Evolutionary conservation across 1,140 invertebrate species (phyloP).

Genomic region (Drosophila parvula): DNA sequence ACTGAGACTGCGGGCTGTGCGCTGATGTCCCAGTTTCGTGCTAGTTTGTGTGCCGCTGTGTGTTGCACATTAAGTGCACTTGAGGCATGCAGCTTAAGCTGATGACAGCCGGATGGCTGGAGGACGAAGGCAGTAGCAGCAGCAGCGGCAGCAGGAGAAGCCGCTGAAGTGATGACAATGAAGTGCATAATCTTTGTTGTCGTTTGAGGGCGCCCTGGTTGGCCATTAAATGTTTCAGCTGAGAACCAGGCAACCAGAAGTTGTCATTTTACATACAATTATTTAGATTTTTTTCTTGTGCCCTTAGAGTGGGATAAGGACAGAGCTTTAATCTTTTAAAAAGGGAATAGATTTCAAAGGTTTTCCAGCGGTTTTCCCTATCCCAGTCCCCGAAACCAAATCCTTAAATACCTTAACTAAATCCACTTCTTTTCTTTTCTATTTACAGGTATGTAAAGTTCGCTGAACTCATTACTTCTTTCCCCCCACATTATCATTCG

Average conservation of each 20-base stretch:
- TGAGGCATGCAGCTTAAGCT: slow-evolving; percentile 57
- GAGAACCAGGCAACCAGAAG: background rate
- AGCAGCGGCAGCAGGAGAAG: background rate
- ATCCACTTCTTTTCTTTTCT: slow-evolving; percentile 16
- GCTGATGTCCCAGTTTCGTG: slow-evolving; percentile 21
- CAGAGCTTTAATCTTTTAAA: no score
- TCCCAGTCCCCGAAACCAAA: background rate
- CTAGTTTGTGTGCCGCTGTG: slow-evolving; percentile 34
- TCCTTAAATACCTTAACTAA: slow-evolving; percentile 16
- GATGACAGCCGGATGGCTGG: slow-evolving; percentile 51
- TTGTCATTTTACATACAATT: slow-evolving; percentile 5
- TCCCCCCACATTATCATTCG: slow-evolving; percentile 16
- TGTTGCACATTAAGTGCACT: slow-evolving; percentile 67
- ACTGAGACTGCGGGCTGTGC: slow-evolving; percentile 19
- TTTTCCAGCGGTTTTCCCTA: background rate
- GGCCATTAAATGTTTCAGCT: slow-evolving; percentile 42
- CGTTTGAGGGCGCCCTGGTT: slow-evolving; percentile 50
- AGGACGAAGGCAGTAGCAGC: background rate
- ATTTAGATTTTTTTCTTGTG: background rate
- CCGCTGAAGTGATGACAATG: slow-evolving; percentile 22
- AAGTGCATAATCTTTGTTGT: slow-evolving; percentile 50
- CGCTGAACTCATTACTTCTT: background rate
- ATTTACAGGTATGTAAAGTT: slow-evolving; percentile 64
- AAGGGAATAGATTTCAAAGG: background rate
- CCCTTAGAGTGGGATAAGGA: background rate